Evolutionary conservation across 2,888 invertebrate species (phyloP), one percentile per base, ranked within the genome.

Genomic region (Hyposoter dolosus): DNA sequence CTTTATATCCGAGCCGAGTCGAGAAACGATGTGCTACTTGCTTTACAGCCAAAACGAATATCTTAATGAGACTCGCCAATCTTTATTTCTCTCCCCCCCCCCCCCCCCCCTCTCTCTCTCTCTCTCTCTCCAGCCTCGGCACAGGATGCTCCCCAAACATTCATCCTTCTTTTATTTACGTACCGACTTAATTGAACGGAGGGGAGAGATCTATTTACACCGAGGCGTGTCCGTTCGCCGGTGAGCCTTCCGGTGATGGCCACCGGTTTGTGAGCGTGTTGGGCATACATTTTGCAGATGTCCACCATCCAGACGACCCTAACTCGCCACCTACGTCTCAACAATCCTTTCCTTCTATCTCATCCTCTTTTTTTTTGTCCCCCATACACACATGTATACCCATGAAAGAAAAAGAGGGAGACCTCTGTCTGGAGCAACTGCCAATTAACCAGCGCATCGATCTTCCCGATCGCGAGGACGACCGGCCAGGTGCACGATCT

Each of bases 41-140:
- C 78, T 53, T 83, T 56, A 47, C 79, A 81, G 84, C 85, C 89
- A 83, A 87, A 81, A 88, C 90, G 92, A 93, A 94, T 94, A 94
- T 93, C 94, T 94, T 94, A 94, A 94, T 94, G 94, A 93, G 92
- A 90, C 85, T 75, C 71, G 56, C 82, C 77, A 76, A 50, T 83
- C 81, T 83, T 75, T 77, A 23, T 43, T 19, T 19, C 75, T 82
- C 53, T 63, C n/a, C 5, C 68, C 66, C n/a, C 69, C 76, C 65
- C 32, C 74, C 35, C 35, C 35, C 53, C 68, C 45, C 7, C 17
- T 45, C 71, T 83, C 32, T 43, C 5, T 43, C 9, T 28, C 69
- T 12, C 15, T 63, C 69, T 35, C 65, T 72, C 45, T 66, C 76
- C 28, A 74, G 17, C 50, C 60, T 65, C 63, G 45, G 43, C 32